phyloP scores from a whole-genome alignment of 2,888 invertebrate genomes.

The Gandaritis pyraliata region DNA sequence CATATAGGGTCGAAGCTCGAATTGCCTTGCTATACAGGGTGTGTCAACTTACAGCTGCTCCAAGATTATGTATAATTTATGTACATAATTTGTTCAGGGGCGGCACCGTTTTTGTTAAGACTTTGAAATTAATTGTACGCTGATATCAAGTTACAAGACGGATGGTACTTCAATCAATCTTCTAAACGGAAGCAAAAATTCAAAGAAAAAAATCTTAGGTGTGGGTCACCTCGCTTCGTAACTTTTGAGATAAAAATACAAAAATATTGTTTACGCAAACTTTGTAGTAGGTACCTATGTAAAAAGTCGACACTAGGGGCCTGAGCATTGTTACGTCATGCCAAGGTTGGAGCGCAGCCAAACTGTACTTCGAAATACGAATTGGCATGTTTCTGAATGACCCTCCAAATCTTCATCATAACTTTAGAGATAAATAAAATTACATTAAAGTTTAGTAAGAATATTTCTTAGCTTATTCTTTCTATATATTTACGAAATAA shows the following conservation, averaged over 20 bases:
- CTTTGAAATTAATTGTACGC: slow-evolving; percentile 46
- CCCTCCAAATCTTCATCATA: slow-evolving; percentile 7
- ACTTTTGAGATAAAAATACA: slow-evolving; percentile 9
- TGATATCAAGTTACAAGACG: slow-evolving; percentile 38
- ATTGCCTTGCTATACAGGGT: slow-evolving; percentile 43
- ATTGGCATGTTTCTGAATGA: slow-evolving; percentile 4
- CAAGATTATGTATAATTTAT: slow-evolving; percentile 59
- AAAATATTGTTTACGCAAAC: slow-evolving; percentile 27
- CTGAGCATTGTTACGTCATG: slow-evolving; percentile 18
- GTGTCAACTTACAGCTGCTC: slow-evolving; percentile 48
- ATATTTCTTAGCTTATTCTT: too few relatives aligned
- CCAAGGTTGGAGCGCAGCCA: slow-evolving; percentile 25
- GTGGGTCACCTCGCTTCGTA: too few relatives aligned
- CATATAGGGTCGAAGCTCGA: slow-evolving; percentile 21
- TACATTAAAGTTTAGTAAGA: too few relatives aligned
- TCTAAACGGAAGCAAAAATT: slow-evolving; percentile 5
- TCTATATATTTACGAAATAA: too few relatives aligned
- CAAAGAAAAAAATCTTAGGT: too few relatives aligned
- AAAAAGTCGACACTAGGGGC: slow-evolving; percentile 19
- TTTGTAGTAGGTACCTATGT: too few relatives aligned
- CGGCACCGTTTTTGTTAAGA: slow-evolving; percentile 50
- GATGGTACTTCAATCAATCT: slow-evolving; percentile 25
- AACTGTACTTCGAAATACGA: slow-evolving; percentile 8
- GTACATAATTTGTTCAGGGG: slow-evolving; percentile 52
- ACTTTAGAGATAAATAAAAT: not conserved